Evolutionary conservation across 2,888 invertebrate genomes (phyloP), one percentile per base, ranked within the genome.

Genomic region (Heliconius charithonia): DNA sequence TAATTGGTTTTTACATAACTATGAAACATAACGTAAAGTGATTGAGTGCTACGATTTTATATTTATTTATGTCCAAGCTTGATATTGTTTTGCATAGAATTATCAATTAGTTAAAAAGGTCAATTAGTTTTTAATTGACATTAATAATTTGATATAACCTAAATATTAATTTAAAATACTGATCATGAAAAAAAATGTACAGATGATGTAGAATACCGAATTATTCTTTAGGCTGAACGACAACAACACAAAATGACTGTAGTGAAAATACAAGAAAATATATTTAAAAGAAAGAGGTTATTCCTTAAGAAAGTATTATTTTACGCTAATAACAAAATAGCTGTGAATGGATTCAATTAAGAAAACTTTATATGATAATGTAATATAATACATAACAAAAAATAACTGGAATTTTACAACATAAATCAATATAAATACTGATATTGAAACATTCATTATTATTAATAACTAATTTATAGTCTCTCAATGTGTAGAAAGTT

Each of bases 21-120:
- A 41, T 56, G 22, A 27, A 62, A 62, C 62, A 59, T 59, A 62
- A 25, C 25, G 62, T 62, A 13, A 25, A 25, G 29, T 51, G 16
- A 25, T 27, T 66, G 37, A 37, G 25, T 67, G 37, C 37, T 41
- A 13, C 37, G n/a, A 67, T 67, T 66, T 66, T 41, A 67, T 25
- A 41, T 67, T 67, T 13, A n/a, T 16, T 51, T 41, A n/a, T 41
- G 41, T 41, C 25, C 41, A 41, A 2, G n/a, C 37, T 67, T 16
- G n/a, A 67, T 67, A 67, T 67, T n/a, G 19, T 32, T 67, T 67
- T 37, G 4, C 22, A 67, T 67, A 29, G 19, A 65, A 65, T 65
- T 65, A 13, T 13, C 41, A 69, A 37, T 37, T 9, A 9, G 9
- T n/a, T 12, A n/a, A 12, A 41, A n/a, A 37, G n/a, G n/a, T 37